phyloP scores from a whole-genome alignment of 2,113 vertebrate genomes.

The Chionodraco myersi region DNA sequence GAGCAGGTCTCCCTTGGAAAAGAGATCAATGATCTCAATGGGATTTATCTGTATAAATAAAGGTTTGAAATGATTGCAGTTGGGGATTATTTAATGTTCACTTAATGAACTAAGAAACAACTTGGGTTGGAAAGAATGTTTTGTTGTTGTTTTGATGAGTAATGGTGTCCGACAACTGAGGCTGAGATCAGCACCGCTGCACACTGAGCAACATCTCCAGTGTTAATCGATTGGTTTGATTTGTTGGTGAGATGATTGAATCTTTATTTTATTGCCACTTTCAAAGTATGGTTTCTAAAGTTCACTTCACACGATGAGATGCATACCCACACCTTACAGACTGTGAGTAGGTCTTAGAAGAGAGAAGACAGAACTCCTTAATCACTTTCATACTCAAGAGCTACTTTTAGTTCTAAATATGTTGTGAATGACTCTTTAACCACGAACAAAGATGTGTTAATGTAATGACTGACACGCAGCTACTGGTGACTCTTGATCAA shows the following conservation, averaged over 20 bases:
- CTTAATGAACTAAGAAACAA: neutral
- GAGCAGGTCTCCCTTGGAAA: no score
- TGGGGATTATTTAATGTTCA: neutral
- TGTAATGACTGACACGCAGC: neutral
- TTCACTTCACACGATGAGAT: neutral
- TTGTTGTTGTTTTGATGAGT: no score
- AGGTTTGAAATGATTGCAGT: neutral
- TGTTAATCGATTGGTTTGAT: neutral
- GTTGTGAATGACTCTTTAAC: neutral
- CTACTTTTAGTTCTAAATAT: neutral
- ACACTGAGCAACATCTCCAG: neutral
- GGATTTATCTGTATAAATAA: no score
- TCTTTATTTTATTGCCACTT: neutral
- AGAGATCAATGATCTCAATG: no score
- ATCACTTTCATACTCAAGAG: neutral
- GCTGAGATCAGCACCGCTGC: no score
- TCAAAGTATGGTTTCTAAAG: no score
- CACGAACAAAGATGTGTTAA: neutral
- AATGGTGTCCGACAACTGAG: no score
- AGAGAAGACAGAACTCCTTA: no score
- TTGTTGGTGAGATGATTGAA: neutral
- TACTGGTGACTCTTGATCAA: no score
- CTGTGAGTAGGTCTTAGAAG: neutral
- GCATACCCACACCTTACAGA: neutral
- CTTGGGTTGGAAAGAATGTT: neutral